Conservation (phyloP, 1,140 invertebrate genomes). For the Scaptomyza hsui region DNA sequence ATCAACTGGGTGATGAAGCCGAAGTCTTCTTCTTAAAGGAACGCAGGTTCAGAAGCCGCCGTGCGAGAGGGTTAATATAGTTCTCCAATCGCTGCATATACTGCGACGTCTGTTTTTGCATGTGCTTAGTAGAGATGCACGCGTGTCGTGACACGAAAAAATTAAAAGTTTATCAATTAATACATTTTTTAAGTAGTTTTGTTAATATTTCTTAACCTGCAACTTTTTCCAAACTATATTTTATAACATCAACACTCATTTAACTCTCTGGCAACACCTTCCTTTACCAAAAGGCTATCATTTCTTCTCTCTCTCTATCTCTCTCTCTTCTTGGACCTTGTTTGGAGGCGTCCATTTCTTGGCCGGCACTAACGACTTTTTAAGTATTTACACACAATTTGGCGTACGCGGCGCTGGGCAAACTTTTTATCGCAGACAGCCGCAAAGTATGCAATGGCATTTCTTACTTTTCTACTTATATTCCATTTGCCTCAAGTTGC, state of each 20-base stretch:
- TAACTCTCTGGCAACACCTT: background rate
- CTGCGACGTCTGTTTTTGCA: too few relatives aligned
- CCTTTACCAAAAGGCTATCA: background rate
- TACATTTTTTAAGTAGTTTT: too few relatives aligned
- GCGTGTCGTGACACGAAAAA: background rate
- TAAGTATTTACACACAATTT: slow-evolving; percentile 79
- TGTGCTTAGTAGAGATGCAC: background rate
- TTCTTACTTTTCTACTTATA: slow-evolving; percentile 22
- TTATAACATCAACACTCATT: background rate
- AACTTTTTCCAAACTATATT: background rate
- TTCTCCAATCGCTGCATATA: too few relatives aligned
- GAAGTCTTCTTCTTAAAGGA: too few relatives aligned
- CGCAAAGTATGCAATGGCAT: slow-evolving; percentile 54
- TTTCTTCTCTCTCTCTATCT: background rate
- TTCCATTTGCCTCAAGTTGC: slow-evolving; percentile 21
- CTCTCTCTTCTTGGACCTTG: background rate
- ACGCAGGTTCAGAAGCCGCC: too few relatives aligned
- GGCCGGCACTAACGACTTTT: slow-evolving; percentile 66
- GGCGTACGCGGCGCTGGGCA: slow-evolving; percentile 29
- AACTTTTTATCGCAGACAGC: slow-evolving; percentile 61
- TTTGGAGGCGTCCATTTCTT: slow-evolving; percentile 31
- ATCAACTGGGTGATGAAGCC: too few relatives aligned
- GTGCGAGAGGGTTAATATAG: too few relatives aligned
- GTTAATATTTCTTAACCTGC: too few relatives aligned
- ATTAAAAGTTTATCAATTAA: too few relatives aligned